Evolutionary conservation across 2,113 vertebrate species (phyloP).

Genomic region (Clarias magur): DNA sequence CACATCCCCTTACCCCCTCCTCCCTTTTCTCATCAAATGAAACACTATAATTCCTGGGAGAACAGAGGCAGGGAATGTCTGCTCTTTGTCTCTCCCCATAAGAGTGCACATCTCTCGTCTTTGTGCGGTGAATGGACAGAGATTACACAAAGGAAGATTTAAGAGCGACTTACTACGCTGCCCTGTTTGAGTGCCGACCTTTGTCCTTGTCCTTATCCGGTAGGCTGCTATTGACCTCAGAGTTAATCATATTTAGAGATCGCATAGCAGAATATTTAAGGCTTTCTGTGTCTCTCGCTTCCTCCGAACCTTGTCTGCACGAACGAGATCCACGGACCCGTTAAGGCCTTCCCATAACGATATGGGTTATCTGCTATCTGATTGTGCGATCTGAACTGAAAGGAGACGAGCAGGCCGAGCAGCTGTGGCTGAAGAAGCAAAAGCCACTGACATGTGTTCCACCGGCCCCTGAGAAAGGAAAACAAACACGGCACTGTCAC

Average conservation of each 20-base stretch:
- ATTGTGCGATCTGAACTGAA: constrained; percentile 13
- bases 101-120: constrained; percentile 38
- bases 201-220: constrained; percentile 15
- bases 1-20: background rate
- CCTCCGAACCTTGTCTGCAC: background rate
- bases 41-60: constrained; percentile 45
- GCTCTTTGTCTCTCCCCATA: constrained; percentile 50
- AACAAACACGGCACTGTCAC: constrained; percentile 47
- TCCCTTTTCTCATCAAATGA: constrained; percentile 44
- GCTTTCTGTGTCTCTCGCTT: background rate
- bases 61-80: constrained; percentile 41
- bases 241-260: constrained; percentile 62
- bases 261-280: constrained; percentile 69
- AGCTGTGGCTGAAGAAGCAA: constrained; percentile 44
- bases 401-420: constrained; percentile 13
- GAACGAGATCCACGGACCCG: background rate
- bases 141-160: constrained; percentile 43
- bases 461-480: constrained; percentile 44
- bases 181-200: constrained; percentile 32
- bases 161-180: constrained; percentile 47
- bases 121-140: constrained; percentile 1
- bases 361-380: constrained; percentile 19
- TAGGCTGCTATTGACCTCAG: constrained; percentile 66
- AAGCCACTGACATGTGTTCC: constrained; percentile 50
- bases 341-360: constrained; percentile 19